These are phyloP conservation scores for Saccopteryx leptura DNA, from an alignment of 2,113 vertebrate species.

Conservation along the genomic window DNA sequence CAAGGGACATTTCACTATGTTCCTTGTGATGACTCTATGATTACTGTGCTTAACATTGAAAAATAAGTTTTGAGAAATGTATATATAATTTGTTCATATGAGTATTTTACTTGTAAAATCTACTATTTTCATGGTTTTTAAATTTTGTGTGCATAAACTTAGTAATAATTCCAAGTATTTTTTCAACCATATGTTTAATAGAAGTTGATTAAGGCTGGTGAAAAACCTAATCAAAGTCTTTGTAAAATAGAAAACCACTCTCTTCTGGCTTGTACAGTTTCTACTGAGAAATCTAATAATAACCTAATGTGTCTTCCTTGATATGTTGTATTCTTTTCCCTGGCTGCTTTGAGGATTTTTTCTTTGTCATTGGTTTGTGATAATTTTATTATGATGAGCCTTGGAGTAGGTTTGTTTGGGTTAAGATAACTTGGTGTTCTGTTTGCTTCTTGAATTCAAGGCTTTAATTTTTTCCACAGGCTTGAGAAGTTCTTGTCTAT, in stretches of 20 bases:
- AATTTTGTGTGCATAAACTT: not conserved
- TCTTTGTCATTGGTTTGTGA: no score
- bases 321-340: no score
- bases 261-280: no score
- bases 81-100: not conserved
- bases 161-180: not conserved
- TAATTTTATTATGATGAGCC: no score
- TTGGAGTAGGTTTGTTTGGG: no score
- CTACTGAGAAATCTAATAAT: no score
- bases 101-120: not conserved
- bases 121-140: not conserved
- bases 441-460: no score
- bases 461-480: no score
- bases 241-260: constrained; percentile 31
- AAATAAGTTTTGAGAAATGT: not conserved
- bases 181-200: not conserved
- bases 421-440: no score
- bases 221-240: not conserved
- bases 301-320: no score
- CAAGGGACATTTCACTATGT: not conserved
- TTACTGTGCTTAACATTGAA: not conserved
- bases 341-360: no score
- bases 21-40: not conserved
- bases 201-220: not conserved
- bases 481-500: no score